Percentiles rank a stretch among this genome's conserved stretches.
Conservation (phyloP, 2,797 vertebrate genomes). For the Spinus olivaceus region DNA sequence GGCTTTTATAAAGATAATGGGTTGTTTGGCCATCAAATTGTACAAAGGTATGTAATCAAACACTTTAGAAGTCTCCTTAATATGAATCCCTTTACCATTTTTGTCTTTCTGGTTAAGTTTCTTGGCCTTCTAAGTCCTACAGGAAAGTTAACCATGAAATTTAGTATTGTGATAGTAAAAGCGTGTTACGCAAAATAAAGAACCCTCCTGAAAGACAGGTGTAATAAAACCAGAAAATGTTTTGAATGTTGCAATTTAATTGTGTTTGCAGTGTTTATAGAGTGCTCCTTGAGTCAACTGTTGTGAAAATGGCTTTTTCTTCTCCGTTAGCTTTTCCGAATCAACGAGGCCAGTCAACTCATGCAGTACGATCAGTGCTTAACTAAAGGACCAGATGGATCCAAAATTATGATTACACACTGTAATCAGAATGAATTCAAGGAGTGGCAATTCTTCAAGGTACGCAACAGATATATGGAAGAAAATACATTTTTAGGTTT, state of each 20-base stretch:
- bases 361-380: conserved; percentile 99
- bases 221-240: neutral
- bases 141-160: neutral
- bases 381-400: conserved; percentile 84
- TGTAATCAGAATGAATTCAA: conserved; percentile 90
- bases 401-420: conserved; percentile 89
- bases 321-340: conserved; percentile 87
- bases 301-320: neutral
- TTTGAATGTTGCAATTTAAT: neutral
- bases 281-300: neutral
- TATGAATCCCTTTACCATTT: neutral
- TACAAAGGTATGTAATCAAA: neutral
- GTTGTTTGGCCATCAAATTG: neutral
- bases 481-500: neutral
- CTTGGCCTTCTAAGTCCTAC: neutral
- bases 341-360: conserved; percentile 95
- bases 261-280: neutral
- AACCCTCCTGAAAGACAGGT: neutral
- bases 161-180: neutral
- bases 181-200: neutral
- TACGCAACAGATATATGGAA: conserved; percentile 39
- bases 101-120: neutral
- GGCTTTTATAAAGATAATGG: neutral
- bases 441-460: conserved; percentile 99
- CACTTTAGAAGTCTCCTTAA: neutral